Evolutionary conservation across 2,888 invertebrate species (phyloP).

Genomic region (Apodemia mormo): DNA sequence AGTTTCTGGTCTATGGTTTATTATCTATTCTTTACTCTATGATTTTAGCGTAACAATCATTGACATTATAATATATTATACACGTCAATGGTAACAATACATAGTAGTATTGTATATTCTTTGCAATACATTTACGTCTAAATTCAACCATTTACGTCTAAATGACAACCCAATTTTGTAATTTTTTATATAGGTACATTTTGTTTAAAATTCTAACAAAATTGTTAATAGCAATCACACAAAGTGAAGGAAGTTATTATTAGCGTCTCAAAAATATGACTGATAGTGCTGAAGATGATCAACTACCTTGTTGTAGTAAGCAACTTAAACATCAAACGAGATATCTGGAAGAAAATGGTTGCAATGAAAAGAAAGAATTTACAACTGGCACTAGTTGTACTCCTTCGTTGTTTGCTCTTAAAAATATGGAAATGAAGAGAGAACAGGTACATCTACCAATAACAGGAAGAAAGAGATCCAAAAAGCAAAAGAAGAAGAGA

Average conservation of each 20-base stretch:
- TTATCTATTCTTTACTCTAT: not conserved
- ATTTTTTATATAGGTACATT: not conserved
- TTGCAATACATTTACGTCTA: no score
- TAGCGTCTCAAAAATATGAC: not conserved
- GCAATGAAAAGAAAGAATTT: not conserved
- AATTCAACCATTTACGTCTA: not conserved
- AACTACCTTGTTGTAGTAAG: constrained; percentile 6
- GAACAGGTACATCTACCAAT: not conserved
- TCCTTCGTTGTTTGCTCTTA: not conserved
- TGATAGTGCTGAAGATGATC: not conserved
- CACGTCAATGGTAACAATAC: no score
- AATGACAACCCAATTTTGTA: not conserved
- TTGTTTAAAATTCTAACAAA: not conserved
- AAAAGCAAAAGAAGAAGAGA: not conserved
- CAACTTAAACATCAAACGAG: not conserved
- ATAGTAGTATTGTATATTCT: no score
- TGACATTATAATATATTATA: no score
- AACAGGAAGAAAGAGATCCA: not conserved
- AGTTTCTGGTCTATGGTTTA: not conserved
- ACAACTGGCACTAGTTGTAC: not conserved
- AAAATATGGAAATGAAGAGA: not conserved
- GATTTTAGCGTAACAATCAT: not conserved
- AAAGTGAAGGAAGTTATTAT: no score
- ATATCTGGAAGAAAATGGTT: not conserved
- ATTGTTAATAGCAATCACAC: not conserved